A percentile compares a stretch with the other conserved stretches of the same genome.
These are phyloP conservation scores for Macaria liturata DNA, from an alignment of 2,888 invertebrate genomes.

Conservation along the genomic window DNA sequence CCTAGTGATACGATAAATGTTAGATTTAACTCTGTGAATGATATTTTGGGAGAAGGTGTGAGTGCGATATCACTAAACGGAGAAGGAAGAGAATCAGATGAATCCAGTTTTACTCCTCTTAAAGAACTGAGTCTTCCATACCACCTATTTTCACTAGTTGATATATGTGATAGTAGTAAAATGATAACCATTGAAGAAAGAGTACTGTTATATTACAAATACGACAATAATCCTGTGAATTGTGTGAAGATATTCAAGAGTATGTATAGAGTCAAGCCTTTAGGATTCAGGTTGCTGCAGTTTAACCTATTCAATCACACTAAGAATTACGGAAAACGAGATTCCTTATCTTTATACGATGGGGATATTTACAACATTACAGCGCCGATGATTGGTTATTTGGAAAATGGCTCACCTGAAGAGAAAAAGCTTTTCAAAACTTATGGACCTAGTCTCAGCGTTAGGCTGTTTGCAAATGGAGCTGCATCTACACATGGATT, in stretches of 20 bases:
- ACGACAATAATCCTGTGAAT: constrained; percentile 97
- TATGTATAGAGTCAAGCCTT: constrained; percentile 91
- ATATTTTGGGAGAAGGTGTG: constrained; percentile 95
- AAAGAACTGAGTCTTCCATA: constrained; percentile 93
- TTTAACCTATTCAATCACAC: constrained; percentile 96
- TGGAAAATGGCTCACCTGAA: constrained; percentile 87
- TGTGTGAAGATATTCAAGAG: constrained; percentile 98
- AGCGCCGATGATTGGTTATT: constrained; percentile 87
- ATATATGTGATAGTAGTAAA: constrained; percentile 98
- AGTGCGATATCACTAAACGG: constrained; percentile 96
- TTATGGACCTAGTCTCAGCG: constrained; percentile 90
- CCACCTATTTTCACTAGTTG: constrained; percentile 95
- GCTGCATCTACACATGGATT: constrained; percentile 97
- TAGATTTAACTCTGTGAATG: constrained; percentile 88
- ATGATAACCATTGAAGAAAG: constrained; percentile 95
- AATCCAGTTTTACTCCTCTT: constrained; percentile 94
- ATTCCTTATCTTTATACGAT: constrained; percentile 94
- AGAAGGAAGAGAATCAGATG: constrained; percentile 93
- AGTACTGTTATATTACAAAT: constrained; percentile 96
- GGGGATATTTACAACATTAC: constrained; percentile 96
- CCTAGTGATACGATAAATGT: constrained; percentile 92
- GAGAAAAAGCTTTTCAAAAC: constrained; percentile 91
- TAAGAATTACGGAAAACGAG: constrained; percentile 90
- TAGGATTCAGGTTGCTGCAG: constrained; percentile 95
- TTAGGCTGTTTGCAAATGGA: constrained; percentile 96